Evolutionary conservation across 2,113 vertebrate species (phyloP).

Genomic region (Nothocercus julius): DNA sequence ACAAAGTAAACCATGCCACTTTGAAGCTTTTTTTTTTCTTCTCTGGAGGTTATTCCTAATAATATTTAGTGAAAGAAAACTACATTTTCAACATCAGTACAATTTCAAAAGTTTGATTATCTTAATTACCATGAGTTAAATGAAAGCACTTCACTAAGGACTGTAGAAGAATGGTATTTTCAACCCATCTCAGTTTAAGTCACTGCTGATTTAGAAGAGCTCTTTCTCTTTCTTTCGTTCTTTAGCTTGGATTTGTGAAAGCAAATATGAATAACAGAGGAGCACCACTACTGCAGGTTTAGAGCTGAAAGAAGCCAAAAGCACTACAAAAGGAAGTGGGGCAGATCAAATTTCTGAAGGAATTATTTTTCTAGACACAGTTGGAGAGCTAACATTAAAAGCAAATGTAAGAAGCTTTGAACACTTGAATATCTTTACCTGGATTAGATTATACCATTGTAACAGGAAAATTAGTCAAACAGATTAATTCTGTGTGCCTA

Average conservation of each 20-base stretch:
- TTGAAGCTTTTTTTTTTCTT: not conserved
- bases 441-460: conserved; percentile 54
- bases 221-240: conserved; percentile 14
- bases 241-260: conserved; percentile 67
- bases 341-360: conserved; percentile 70
- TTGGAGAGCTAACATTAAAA: conserved; percentile 69
- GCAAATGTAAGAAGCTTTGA: conserved; percentile 68
- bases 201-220: conserved; percentile 58
- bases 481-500: conserved; percentile 14
- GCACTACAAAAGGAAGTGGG: conserved; percentile 65
- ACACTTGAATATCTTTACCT: conserved; percentile 65
- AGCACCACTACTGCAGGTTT: conserved; percentile 61
- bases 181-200: conserved; percentile 36
- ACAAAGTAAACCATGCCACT: not conserved
- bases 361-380: conserved; percentile 73
- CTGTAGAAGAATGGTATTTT: conserved; percentile 27
- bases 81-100: not conserved
- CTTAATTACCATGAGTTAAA: conserved; percentile 13
- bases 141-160: conserved; percentile 18
- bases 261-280: conserved; percentile 68
- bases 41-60: not conserved
- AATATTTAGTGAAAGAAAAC: not conserved
- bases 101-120: not conserved
- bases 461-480: conserved; percentile 38
- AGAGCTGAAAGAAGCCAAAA: conserved; percentile 62